Base-by-base conservation (phyloP, 2,113 vertebrate genomes). In the Amphiprion percula region DNA sequence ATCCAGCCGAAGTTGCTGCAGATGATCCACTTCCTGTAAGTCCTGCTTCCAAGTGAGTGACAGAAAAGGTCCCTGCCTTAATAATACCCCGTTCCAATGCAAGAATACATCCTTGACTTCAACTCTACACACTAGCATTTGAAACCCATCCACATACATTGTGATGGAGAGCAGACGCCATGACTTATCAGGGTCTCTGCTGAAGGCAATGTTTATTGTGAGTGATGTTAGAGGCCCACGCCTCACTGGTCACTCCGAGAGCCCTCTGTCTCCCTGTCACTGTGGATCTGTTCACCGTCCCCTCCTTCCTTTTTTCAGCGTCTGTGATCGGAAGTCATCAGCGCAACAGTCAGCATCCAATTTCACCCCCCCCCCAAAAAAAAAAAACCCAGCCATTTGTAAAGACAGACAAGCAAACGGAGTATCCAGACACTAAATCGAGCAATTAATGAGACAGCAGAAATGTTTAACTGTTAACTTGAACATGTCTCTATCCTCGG, bases 211-310 rank as follows among this genome's bases (percentile, higher is more conserved):
- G 17, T 72, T 77, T 82, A 74, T 63, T 33, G 68, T 85, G 84
- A 87, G 70, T 63, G 83, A 89, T 89, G 82, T 71, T 54, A 3
- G 64, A 37, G 53, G 10, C 60, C 79, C 64, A 86, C n/a, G 78
- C 75, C 77, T 80, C 61, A 26, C 55, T 62, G 78, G 69, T 68
- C 81, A 61, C 83, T 77, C 50, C 14, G 60, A 47, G 30, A 75
- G 46, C 73, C 47, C 61, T 69, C 58, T 72, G 33, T 68, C 58
- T 75, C 26, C 6, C 59, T 10, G 46, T 76, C 74, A 2, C 28
- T 14, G n/a, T 23, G 69, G 19, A 49, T 61, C n/a, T 50, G 2
- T 21, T 28, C 70, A 16, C 61, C 10, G 5, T 59, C 66, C 30
- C 19, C 41, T 54, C 55, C 17, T n/a, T 58, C 26, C 28, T 70